These are phyloP conservation scores for Diabrotica balteata DNA, from an alignment of 2,888 invertebrate species.

Conservation along the genomic window DNA sequence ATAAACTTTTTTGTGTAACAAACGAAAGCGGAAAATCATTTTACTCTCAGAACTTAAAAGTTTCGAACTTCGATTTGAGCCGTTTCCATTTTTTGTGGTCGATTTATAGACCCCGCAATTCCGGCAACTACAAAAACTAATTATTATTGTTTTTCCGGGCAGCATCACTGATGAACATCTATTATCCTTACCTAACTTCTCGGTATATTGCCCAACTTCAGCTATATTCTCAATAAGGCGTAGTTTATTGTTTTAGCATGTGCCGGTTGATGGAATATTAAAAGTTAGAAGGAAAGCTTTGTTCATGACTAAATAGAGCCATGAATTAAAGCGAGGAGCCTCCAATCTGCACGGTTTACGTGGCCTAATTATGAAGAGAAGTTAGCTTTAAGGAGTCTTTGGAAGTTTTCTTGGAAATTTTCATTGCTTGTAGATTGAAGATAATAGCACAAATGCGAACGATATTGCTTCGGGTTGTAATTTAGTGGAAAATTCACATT, in stretches of 20 bases:
- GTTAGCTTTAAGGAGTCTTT: conserved; percentile 27
- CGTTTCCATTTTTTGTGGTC: conserved; percentile 6
- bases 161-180: conserved; percentile 33
- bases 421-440: conserved; percentile 28
- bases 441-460: conserved; percentile 20
- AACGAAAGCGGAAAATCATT: conserved; percentile 7
- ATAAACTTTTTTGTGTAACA: conserved; percentile 10
- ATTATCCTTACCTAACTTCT: conserved; percentile 35
- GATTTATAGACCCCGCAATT: conserved; percentile 2
- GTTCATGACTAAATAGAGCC: conserved; percentile 39
- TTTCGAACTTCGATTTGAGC: conserved; percentile 10
- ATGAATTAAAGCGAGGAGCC: conserved; percentile 36
- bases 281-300: conserved; percentile 35
- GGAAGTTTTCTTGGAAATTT: conserved; percentile 27
- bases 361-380: conserved; percentile 35
- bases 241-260: conserved; percentile 40
- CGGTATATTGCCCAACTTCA: conserved; percentile 37
- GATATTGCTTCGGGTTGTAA: conserved; percentile 19
- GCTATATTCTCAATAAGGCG: conserved; percentile 39
- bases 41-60: conserved; percentile 2
- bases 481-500: conserved; percentile 17
- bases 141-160: conserved; percentile 20
- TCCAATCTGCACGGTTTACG: conserved; percentile 32
- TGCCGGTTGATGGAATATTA: conserved; percentile 35
- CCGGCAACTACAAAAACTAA: conserved; percentile 18